Percentiles rank a stretch among this genome's conserved stretches.
Conservation (phyloP, 2,113 vertebrate species). For the Jacana jacana region DNA sequence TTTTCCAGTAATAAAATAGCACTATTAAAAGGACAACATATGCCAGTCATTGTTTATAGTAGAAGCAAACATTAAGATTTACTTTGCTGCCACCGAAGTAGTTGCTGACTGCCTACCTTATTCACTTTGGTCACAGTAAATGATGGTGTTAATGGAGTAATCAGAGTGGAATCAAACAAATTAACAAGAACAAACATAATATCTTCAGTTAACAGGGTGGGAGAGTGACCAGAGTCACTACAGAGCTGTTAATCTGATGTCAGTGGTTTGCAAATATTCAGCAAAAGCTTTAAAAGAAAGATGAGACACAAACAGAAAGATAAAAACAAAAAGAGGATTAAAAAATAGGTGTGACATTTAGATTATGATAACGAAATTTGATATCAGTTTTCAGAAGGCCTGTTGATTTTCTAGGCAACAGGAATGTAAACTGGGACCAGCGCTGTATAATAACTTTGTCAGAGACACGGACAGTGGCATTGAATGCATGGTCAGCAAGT, state of each 20-base stretch:
- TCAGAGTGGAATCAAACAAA: background rate
- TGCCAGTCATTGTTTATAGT: background rate
- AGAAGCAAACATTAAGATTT: background rate
- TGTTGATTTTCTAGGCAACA: background rate
- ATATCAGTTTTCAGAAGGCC: background rate
- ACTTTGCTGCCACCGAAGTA: background rate
- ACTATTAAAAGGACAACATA: background rate
- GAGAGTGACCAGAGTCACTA: background rate
- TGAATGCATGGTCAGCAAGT: background rate
- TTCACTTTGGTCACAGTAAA: background rate
- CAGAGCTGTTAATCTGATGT: background rate
- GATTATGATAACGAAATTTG: background rate
- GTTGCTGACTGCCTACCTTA: background rate
- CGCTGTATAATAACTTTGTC: background rate
- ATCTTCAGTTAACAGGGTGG: background rate
- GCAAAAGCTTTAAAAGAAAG: background rate
- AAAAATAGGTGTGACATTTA: background rate
- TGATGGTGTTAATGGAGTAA: background rate
- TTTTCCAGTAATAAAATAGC: background rate
- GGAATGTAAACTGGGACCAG: background rate
- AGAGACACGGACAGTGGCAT: background rate
- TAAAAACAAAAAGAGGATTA: background rate
- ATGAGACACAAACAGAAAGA: background rate
- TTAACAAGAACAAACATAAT: background rate
- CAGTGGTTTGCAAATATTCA: background rate